Evolutionary conservation across 2,113 vertebrate species (phyloP).

Genomic region (Dascyllus trimaculatus): DNA sequence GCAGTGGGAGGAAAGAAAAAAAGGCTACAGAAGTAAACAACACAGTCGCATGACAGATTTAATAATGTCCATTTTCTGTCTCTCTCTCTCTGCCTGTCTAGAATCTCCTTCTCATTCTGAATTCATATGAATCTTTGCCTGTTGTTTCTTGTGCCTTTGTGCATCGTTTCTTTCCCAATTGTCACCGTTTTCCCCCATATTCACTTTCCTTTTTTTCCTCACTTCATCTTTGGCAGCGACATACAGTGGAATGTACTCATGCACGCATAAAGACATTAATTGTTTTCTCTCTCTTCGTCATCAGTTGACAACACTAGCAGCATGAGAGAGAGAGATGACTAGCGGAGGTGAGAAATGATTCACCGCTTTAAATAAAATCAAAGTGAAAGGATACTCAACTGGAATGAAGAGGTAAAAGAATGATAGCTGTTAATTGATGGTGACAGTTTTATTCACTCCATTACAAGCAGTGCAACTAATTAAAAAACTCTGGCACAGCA

Average conservation of each 20-base stretch:
- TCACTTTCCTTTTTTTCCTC: background rate
- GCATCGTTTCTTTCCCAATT: background rate
- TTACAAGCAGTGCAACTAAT: background rate
- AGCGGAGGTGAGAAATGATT: slow-evolving; percentile 27
- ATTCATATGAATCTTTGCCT: background rate
- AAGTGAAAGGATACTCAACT: slow-evolving; percentile 18
- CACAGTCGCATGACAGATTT: slow-evolving; percentile 59
- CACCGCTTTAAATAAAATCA: slow-evolving; percentile 24
- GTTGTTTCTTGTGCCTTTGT: slow-evolving; percentile 1
- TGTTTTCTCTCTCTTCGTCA: slow-evolving; percentile 35
- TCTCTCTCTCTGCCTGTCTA: background rate
- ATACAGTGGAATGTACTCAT: slow-evolving; percentile 1
- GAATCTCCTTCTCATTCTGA: background rate
- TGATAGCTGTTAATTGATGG: slow-evolving; percentile 22
- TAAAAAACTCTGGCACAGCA: background rate
- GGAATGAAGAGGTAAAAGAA: slow-evolving; percentile 17
- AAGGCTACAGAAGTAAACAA: slow-evolving; percentile 60
- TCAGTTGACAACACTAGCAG: slow-evolving; percentile 46
- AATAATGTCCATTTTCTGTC: slow-evolving; percentile 33
- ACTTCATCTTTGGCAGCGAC: background rate
- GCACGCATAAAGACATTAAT: slow-evolving; percentile 22
- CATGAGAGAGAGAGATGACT: slow-evolving; percentile 14
- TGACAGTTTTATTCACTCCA: slow-evolving; percentile 22
- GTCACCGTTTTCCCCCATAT: background rate
- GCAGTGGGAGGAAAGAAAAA: slow-evolving; percentile 19